These are phyloP conservation scores for Poecile atricapillus DNA, from an alignment of 2,113 vertebrate genomes.

Conservation along the genomic window DNA sequence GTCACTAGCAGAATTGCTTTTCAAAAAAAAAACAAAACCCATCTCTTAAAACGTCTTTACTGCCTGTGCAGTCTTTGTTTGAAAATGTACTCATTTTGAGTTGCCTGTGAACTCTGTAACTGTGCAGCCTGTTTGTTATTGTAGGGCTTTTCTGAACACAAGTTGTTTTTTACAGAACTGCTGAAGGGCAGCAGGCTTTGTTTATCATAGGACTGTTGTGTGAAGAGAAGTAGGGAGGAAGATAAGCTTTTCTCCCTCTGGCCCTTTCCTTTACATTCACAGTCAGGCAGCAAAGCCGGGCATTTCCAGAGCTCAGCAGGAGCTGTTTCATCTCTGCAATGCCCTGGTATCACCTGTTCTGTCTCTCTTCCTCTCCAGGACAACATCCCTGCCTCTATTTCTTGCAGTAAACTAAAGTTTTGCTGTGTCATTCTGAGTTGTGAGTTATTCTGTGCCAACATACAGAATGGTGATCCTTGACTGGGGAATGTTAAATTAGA, in stretches of 20 bases:
- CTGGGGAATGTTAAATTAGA: not conserved
- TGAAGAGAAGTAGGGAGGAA: slow-evolving; percentile 4
- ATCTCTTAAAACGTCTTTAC: not conserved
- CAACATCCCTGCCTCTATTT: not conserved
- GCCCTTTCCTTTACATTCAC: not conserved
- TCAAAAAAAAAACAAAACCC: accelerated
- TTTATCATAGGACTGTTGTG: not conserved
- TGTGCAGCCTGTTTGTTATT: not conserved
- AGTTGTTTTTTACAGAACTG: not conserved
- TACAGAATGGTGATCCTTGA: not conserved
- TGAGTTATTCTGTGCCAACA: not conserved
- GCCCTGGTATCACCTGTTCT: not conserved
- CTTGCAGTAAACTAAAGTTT: not conserved
- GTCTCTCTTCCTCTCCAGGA: not conserved
- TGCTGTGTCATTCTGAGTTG: not conserved
- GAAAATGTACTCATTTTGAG: slow-evolving; percentile 6
- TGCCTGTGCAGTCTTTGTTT: not conserved
- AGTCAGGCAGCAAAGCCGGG: not conserved
- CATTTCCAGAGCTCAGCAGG: not conserved
- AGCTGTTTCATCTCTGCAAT: not conserved
- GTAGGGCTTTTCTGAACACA: not conserved
- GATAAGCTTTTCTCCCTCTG: not conserved
- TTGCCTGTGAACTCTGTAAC: not conserved
- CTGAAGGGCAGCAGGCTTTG: not conserved
- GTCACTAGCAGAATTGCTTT: slow-evolving; percentile 9